These are phyloP conservation scores for Hiodon alosoides DNA, from an alignment of 2,113 vertebrate genomes.

Conservation along the genomic window DNA sequence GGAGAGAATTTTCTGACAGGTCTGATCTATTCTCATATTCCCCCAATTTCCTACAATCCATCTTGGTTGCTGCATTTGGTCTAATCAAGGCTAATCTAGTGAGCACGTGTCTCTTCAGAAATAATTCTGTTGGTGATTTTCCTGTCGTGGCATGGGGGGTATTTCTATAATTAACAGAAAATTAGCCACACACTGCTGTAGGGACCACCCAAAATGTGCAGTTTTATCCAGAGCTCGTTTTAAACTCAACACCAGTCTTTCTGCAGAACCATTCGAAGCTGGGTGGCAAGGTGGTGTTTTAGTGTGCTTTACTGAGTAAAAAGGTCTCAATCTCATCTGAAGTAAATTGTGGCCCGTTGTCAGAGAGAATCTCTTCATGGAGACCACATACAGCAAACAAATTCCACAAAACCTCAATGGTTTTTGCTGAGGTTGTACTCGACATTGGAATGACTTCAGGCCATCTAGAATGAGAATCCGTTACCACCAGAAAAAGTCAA, in stretches of 20 bases:
- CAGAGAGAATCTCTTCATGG: background rate
- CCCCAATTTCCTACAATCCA: too few relatives aligned
- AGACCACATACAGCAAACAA: background rate
- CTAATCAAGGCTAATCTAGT: background rate
- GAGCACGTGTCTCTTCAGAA: background rate
- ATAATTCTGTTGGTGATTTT: background rate
- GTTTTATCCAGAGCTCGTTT: background rate
- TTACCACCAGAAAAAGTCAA: background rate
- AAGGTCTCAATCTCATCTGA: background rate
- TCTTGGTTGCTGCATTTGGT: background rate
- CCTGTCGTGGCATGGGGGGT: background rate
- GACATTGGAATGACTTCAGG: background rate
- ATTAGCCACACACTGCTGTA: background rate
- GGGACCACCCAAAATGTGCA: background rate
- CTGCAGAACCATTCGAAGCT: background rate
- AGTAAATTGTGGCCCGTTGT: background rate
- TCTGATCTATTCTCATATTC: too few relatives aligned
- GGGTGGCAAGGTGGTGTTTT: background rate
- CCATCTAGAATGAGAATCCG: background rate
- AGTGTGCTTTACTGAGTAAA: background rate
- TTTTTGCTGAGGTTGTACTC: background rate
- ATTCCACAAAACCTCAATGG: background rate
- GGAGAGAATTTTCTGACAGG: too few relatives aligned
- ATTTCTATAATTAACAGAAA: background rate
- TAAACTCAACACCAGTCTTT: background rate